Evolutionary conservation across 2,888 invertebrate genomes (phyloP).

Genomic region (Apodemia mormo): DNA sequence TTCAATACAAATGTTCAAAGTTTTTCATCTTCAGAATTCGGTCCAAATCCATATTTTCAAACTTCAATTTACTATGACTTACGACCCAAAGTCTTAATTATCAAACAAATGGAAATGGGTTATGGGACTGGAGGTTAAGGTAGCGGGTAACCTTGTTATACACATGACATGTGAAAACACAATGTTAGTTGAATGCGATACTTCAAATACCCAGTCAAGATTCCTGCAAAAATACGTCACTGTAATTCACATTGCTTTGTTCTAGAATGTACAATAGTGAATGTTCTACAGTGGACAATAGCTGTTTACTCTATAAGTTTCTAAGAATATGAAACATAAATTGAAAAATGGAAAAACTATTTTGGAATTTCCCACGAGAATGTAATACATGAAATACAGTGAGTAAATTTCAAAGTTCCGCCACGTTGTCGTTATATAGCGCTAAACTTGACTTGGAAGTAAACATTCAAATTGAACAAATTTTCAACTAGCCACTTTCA

Average conservation of each 20-base stretch:
- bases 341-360: constrained; percentile 11
- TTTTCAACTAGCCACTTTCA: background rate
- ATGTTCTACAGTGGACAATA: background rate
- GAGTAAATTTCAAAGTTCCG: background rate
- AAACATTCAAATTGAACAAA: background rate
- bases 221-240: background rate
- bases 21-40: too few relatives aligned
- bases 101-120: too few relatives aligned
- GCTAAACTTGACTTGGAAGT: background rate
- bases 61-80: too few relatives aligned
- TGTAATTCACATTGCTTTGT: background rate
- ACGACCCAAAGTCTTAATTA: too few relatives aligned
- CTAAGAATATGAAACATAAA: background rate
- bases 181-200: too few relatives aligned
- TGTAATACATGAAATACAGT: background rate
- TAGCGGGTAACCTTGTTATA: too few relatives aligned
- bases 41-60: too few relatives aligned
- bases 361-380: background rate
- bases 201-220: background rate
- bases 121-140: too few relatives aligned
- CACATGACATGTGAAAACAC: too few relatives aligned
- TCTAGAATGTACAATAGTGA: background rate
- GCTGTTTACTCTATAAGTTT: background rate
- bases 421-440: background rate
- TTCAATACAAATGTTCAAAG: too few relatives aligned